These are phyloP conservation scores for Setipinna tenuifilis DNA, from an alignment of 2,797 vertebrate genomes.

Conservation along the genomic window DNA sequence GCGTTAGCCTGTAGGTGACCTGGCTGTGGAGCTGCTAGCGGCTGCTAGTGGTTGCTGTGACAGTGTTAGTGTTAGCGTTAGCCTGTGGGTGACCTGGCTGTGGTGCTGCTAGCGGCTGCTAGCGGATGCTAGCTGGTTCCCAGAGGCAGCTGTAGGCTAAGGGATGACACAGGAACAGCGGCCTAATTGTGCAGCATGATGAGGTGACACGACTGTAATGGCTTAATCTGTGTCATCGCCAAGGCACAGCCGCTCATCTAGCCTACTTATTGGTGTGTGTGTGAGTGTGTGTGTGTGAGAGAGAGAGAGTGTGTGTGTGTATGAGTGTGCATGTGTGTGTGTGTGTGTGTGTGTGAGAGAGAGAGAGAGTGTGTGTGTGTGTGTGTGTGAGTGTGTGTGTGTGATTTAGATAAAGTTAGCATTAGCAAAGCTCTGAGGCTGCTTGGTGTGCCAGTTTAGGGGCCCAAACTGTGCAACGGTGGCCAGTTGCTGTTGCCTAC, in stretches of 20 bases:
- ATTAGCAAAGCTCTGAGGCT: neutral
- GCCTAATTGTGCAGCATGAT: slow-evolving; percentile 40
- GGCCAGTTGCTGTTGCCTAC: slow-evolving; percentile 7
- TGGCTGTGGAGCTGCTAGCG: too few species aligned
- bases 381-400: too few species aligned
- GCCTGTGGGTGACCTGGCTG: too few species aligned
- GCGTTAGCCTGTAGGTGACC: too few species aligned
- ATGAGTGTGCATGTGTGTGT: neutral
- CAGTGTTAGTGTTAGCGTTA: too few species aligned
- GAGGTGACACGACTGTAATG: slow-evolving; percentile 45
- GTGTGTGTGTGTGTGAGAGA: neutral
- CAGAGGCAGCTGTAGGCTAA: neutral
- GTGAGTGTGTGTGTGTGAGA: neutral
- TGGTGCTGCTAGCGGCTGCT: too few species aligned
- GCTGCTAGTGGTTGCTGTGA: too few species aligned
- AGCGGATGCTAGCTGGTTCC: too few species aligned
- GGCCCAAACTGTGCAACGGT: neutral
- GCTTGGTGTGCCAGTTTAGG: neutral
- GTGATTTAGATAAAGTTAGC: neutral
- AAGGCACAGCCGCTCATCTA: slow-evolving; percentile 44
- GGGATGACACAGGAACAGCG: slow-evolving; percentile 28
- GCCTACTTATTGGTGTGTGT: slow-evolving; percentile 13
- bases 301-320: neutral
- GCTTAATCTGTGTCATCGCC: slow-evolving; percentile 39
- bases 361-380: neutral